Evolutionary conservation across 2,797 vertebrate genomes (phyloP).

Genomic region (Sebastes wilsoni): DNA sequence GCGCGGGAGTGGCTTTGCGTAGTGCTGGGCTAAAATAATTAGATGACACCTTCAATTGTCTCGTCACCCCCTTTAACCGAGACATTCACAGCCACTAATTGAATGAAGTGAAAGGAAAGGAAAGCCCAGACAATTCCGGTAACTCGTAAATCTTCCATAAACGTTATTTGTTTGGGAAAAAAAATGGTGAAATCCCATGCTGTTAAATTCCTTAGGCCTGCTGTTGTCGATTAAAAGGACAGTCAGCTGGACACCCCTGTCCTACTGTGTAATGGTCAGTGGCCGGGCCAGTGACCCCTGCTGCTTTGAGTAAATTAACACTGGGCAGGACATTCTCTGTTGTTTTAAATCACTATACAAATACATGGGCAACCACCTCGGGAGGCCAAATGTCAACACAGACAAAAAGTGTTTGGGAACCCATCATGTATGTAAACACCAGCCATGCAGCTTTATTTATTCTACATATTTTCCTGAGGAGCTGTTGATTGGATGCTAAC

Average conservation of each 20-base stretch:
- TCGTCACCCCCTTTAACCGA: conserved; percentile 79
- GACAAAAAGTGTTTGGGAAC: conserved; percentile 25
- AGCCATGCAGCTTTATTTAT: conserved; percentile 42
- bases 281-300: conserved; percentile 80
- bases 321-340: conserved; percentile 77
- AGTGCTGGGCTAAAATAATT: conserved; percentile 83
- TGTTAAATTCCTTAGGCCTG: conserved; percentile 87
- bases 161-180: conserved; percentile 79
- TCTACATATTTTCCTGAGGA: conserved; percentile 38
- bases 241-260: conserved; percentile 86
- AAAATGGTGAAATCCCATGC: conserved; percentile 80
- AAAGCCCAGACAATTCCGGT: conserved; percentile 76
- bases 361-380: conserved; percentile 65
- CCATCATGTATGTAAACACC: conserved; percentile 50
- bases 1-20: conserved; percentile 57
- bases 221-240: conserved; percentile 89
- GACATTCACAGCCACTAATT: conserved; percentile 81
- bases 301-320: conserved; percentile 86
- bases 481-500: conserved; percentile 41
- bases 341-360: conserved; percentile 80
- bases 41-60: conserved; percentile 86
- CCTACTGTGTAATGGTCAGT: conserved; percentile 90
- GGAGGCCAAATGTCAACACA: conserved; percentile 64
- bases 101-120: conserved; percentile 78
- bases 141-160: conserved; percentile 86